phyloP scores from a whole-genome alignment of 2,797 vertebrate species.

The Micromesistius poutassou region DNA sequence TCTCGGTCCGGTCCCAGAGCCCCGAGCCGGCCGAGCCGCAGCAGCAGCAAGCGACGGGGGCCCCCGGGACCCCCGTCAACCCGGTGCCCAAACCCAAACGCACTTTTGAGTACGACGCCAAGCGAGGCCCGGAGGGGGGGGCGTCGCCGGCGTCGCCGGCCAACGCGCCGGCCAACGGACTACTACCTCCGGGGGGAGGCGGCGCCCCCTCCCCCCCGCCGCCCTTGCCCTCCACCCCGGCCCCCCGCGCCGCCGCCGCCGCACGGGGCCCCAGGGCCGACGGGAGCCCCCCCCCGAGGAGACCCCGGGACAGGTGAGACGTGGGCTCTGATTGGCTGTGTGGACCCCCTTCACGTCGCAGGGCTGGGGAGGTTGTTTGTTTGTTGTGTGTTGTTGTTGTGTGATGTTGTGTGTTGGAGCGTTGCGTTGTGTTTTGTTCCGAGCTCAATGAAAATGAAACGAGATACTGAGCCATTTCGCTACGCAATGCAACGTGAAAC shows the following conservation, averaged over 20 bases:
- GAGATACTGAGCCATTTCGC: constrained; percentile 10
- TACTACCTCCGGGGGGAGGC: constrained; percentile 82
- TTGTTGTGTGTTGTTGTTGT: background rate
- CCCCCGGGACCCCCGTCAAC: constrained; percentile 77
- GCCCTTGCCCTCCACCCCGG: constrained; percentile 87
- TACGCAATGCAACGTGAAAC: constrained; percentile 5
- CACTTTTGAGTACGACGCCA: constrained; percentile 98
- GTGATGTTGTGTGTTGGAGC: background rate
- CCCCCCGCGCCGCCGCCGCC: constrained; percentile 80
- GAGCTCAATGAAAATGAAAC: background rate
- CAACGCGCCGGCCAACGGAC: constrained; percentile 80
- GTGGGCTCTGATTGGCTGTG: background rate
- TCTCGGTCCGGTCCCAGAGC: constrained; percentile 68
- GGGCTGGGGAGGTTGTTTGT: background rate
- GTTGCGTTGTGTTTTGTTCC: background rate
- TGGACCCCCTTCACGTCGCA: background rate
- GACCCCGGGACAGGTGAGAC: constrained; percentile 84
- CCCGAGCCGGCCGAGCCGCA: constrained; percentile 71
- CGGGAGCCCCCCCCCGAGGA: constrained; percentile 72
- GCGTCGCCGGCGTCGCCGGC: too few species aligned
- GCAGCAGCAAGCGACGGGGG: constrained; percentile 57
- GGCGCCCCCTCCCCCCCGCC: constrained; percentile 86
- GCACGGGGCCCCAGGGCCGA: constrained; percentile 79
- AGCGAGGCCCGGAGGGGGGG: constrained; percentile 82
- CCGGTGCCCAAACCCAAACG: constrained; percentile 97